A percentile compares a stretch with the other conserved stretches of the same genome.
Evolutionary conservation across 2,797 vertebrate genomes (phyloP).

Genomic region (Odontamblyopus rebecca): DNA sequence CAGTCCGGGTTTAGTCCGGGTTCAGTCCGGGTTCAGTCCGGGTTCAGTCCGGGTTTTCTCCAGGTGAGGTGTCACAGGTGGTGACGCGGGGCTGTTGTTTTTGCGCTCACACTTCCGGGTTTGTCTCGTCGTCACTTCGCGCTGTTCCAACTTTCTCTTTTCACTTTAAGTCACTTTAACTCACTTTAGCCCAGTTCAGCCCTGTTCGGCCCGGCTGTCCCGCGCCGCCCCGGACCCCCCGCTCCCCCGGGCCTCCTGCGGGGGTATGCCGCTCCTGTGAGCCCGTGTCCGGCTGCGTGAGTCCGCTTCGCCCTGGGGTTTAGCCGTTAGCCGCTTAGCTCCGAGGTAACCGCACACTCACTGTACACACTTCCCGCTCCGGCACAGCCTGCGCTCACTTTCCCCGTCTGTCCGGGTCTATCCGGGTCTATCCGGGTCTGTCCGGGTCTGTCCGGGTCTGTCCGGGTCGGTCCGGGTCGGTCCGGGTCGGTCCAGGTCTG

Average conservation of each 20-base stretch:
- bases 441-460: too few relatives aligned
- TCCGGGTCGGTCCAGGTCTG: too few relatives aligned
- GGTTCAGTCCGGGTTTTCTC: background rate
- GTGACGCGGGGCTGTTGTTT: background rate
- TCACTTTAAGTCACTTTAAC: background rate
- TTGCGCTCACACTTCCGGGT: background rate
- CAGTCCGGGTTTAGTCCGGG: background rate
- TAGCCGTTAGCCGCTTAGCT: constrained; percentile 9
- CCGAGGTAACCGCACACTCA: background rate
- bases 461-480: too few relatives aligned
- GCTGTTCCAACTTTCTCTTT: background rate
- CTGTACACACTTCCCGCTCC: background rate
- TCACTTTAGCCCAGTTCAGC: background rate
- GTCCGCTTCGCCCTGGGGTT: background rate
- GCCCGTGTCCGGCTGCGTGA: background rate
- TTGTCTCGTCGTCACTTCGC: background rate
- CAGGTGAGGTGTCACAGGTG: background rate
- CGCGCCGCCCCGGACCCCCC: background rate
- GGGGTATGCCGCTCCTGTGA: background rate
- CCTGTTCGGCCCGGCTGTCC: background rate
- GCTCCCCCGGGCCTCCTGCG: background rate
- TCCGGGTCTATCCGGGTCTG: too few relatives aligned
- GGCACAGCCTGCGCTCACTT: background rate
- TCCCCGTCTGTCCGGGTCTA: too few relatives aligned
- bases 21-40: background rate